phyloP scores from a whole-genome alignment of 2,797 vertebrate species.

The Huso huso region DNA sequence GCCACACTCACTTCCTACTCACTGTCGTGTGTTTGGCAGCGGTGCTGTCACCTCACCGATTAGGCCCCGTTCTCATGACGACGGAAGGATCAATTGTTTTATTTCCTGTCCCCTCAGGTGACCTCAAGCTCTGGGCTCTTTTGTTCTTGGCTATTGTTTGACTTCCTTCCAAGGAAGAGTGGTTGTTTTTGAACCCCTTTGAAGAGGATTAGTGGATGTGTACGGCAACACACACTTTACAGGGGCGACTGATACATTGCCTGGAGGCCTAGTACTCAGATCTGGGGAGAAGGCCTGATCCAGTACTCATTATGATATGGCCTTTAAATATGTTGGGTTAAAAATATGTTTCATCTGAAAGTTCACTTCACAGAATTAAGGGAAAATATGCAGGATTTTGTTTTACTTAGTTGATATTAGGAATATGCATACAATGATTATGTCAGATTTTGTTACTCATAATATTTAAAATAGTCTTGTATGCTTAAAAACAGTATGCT shows the following conservation, averaged over 20 bases:
- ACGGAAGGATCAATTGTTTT: constrained; percentile 6
- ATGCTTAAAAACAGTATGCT: too few species aligned
- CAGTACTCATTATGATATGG: background rate
- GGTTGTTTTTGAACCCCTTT: constrained; percentile 3
- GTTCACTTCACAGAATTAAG: too few species aligned
- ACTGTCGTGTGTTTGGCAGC: too few species aligned
- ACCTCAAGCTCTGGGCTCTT: background rate
- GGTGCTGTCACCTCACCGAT: background rate
- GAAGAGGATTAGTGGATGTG: background rate
- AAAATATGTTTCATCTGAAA: background rate
- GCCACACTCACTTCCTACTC: too few species aligned
- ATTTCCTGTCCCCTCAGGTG: constrained; percentile 6
- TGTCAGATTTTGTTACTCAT: too few species aligned
- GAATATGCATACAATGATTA: too few species aligned
- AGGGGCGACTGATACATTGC: background rate
- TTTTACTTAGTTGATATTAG: too few species aligned
- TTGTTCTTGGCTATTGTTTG: constrained; percentile 3
- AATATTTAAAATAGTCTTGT: too few species aligned
- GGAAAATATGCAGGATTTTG: too few species aligned
- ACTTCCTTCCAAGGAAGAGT: constrained; percentile 15
- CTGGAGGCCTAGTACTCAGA: background rate
- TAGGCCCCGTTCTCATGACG: background rate
- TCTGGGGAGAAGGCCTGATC: background rate
- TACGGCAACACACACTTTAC: background rate
- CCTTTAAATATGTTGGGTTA: background rate